phyloP scores from a whole-genome alignment of 2,888 invertebrate species.

The Eupithecia abbreviata region DNA sequence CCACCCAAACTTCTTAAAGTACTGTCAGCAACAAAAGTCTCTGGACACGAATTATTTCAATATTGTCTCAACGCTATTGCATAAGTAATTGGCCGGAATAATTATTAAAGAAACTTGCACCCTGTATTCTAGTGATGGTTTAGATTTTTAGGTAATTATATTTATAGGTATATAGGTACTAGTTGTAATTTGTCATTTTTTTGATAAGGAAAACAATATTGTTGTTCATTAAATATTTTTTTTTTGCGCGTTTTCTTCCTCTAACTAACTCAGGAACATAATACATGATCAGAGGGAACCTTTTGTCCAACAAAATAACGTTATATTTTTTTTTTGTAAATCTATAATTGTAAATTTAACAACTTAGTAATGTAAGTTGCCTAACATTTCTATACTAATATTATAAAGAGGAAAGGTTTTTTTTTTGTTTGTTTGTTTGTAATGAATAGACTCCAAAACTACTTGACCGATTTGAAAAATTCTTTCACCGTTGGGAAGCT shows the following conservation, averaged over 20 bases:
- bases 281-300: background rate
- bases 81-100: background rate
- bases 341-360: background rate
- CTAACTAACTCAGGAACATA: background rate
- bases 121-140: too few relatives aligned
- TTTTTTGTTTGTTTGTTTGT: too few relatives aligned
- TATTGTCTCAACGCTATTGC: background rate
- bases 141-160: too few relatives aligned
- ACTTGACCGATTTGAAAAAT: too few relatives aligned
- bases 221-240: background rate
- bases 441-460: too few relatives aligned
- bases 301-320: background rate
- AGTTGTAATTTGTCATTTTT: too few relatives aligned
- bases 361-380: background rate
- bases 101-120: too few relatives aligned
- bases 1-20: slow-evolving; percentile 8
- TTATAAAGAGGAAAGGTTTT: too few relatives aligned
- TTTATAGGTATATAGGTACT: too few relatives aligned
- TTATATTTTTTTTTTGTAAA: background rate
- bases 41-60: background rate
- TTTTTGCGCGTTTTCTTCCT: background rate
- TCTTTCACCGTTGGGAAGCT: too few relatives aligned
- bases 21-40: background rate
- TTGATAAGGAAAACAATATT: background rate
- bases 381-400: too few relatives aligned